Percentiles rank a stretch among this genome's conserved stretches.
Conservation (phyloP, 2,888 invertebrate genomes). For the Rotaria magnacalcarata region DNA sequence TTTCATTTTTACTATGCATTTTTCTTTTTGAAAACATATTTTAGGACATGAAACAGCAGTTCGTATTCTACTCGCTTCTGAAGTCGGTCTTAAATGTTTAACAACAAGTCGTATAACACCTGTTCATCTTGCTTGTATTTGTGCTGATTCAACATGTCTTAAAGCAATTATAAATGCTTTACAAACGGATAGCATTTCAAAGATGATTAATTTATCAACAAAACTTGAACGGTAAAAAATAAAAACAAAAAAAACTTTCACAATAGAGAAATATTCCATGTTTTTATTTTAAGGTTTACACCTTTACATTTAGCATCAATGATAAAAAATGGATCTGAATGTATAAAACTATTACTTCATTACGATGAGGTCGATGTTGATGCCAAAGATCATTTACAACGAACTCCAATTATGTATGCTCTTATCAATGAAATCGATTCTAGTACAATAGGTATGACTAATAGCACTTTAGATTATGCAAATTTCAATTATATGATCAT, state of each 20-base stretch:
- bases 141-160: neutral
- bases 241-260: too few species aligned
- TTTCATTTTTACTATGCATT: neutral
- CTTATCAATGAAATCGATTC: neutral
- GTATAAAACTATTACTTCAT: neutral
- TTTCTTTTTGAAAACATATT: too few species aligned
- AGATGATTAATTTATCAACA: constrained; percentile 7
- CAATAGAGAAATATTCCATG: neutral
- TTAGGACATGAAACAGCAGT: constrained; percentile 31
- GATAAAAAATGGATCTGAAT: neutral
- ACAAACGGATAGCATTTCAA: neutral
- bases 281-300: neutral
- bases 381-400: neutral
- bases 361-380: neutral
- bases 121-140: neutral
- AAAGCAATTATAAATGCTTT: neutral
- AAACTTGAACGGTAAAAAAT: neutral
- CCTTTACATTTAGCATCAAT: constrained; percentile 16
- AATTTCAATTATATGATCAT: too few species aligned
- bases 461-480: too few species aligned
- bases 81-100: neutral
- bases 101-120: constrained; percentile 30
- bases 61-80: constrained; percentile 6
- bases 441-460: neutral
- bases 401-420: constrained; percentile 19